Evolutionary conservation across 2,888 invertebrate genomes (phyloP).

Genomic region (Eupeodes latifasciatus): DNA sequence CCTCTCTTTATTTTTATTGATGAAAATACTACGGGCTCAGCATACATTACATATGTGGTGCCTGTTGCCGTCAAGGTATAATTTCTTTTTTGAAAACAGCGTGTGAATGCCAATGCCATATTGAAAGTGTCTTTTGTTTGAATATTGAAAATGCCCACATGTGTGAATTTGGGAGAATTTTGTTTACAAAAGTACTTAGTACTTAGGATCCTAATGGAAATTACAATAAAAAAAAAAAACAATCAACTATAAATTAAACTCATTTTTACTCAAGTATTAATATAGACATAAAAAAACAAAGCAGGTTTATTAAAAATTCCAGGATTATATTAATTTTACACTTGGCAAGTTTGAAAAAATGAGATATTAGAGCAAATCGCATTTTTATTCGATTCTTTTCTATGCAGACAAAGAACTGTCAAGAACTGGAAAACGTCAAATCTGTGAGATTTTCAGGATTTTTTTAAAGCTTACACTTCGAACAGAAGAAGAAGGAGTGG

Average conservation of each 20-base stretch:
- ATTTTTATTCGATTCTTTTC: too few relatives aligned
- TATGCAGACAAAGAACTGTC: too few relatives aligned
- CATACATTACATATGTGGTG: slow-evolving; percentile 54
- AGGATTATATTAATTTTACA: too few relatives aligned
- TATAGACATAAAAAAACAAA: neutral
- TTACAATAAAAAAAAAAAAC: slow-evolving; percentile 5
- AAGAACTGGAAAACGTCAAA: too few relatives aligned
- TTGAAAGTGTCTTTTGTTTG: slow-evolving; percentile 40
- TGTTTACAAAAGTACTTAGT: slow-evolving; percentile 57
- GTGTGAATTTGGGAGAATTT: slow-evolving; percentile 56
- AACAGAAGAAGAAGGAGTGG: too few relatives aligned
- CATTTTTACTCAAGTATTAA: neutral
- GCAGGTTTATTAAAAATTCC: neutral
- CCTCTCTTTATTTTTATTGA: slow-evolving; percentile 40
- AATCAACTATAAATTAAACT: slow-evolving; percentile 53
- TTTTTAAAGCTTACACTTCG: too few relatives aligned
- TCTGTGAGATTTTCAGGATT: too few relatives aligned
- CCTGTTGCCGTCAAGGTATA: slow-evolving; percentile 32
- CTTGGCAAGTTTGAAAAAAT: too few relatives aligned
- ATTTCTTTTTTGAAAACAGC: slow-evolving; percentile 15
- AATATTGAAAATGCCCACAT: slow-evolving; percentile 27
- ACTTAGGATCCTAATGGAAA: slow-evolving; percentile 3
- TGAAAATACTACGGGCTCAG: slow-evolving; percentile 50
- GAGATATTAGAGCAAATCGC: too few relatives aligned
- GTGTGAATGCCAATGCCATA: slow-evolving; percentile 16